Percentiles rank a stretch among this genome's conserved stretches.
phyloP scores from a whole-genome alignment of 2,797 vertebrate genomes.

The Erethizon dorsatum region DNA sequence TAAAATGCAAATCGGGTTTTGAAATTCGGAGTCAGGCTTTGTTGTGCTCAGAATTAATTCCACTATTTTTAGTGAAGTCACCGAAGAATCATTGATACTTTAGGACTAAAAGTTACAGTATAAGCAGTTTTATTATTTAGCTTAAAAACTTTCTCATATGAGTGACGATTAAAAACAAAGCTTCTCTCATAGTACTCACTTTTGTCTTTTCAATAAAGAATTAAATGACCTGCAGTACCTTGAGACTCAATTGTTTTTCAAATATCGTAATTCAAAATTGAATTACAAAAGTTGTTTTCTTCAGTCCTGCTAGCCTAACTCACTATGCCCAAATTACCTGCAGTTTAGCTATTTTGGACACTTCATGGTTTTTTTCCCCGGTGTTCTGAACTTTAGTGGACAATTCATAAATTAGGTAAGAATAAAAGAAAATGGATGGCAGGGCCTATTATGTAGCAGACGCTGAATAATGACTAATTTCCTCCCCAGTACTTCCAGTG shows the following conservation, averaged over 20 bases:
- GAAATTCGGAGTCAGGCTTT: slow-evolving; percentile 62
- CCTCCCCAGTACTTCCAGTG: rapidly evolving
- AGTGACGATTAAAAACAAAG: not conserved
- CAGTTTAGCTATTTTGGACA: not conserved
- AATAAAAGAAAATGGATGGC: not conserved
- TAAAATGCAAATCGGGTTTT: slow-evolving; percentile 47
- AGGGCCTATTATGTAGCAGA: not conserved
- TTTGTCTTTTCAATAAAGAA: slow-evolving; percentile 40
- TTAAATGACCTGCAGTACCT: not conserved
- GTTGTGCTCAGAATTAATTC: slow-evolving; percentile 65
- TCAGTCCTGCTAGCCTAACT: not conserved
- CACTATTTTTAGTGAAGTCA: slow-evolving; percentile 72
- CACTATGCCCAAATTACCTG: not conserved
- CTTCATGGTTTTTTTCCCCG: not conserved
- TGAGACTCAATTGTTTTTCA: slow-evolving; percentile 22
- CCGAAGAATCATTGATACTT: slow-evolving; percentile 32
- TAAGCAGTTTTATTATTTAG: not conserved
- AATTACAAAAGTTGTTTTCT: slow-evolving; percentile 33
- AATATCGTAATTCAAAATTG: slow-evolving; percentile 21
- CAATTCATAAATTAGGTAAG: not conserved
- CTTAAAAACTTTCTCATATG: slow-evolving; percentile 53
- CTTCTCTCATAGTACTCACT: not conserved
- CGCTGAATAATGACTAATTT: not conserved
- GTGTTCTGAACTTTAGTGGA: not conserved
- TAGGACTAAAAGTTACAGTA: slow-evolving; percentile 28